These are phyloP conservation scores for Ooceraea biroi DNA, from an alignment of 1,140 invertebrate species.

Conservation along the genomic window DNA sequence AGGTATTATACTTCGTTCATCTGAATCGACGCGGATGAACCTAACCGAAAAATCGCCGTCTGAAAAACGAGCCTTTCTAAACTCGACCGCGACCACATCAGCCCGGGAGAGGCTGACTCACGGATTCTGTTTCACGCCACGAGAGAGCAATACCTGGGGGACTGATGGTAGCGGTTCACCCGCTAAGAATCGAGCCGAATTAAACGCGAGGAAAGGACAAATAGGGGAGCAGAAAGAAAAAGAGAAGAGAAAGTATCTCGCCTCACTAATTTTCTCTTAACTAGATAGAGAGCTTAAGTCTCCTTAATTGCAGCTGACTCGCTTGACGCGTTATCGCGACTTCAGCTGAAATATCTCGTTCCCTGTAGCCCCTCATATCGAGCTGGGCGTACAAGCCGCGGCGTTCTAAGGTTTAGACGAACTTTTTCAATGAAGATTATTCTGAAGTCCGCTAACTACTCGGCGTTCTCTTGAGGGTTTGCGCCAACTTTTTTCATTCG, in stretches of 20 bases:
- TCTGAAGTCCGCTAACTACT: constrained; percentile 83
- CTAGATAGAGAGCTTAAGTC: constrained; percentile 50
- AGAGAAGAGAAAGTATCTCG: constrained; percentile 4
- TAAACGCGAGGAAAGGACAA: constrained; percentile 8
- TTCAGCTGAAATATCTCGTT: constrained; percentile 56
- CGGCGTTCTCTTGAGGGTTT: constrained; percentile 81
- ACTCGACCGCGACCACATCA: constrained; percentile 38
- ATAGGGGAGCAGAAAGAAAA: not conserved
- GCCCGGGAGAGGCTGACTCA: constrained; percentile 3
- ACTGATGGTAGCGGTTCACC: constrained; percentile 46
- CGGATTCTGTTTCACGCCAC: constrained; percentile 55
- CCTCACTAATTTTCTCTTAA: constrained; percentile 47
- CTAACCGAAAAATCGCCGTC: constrained; percentile 78
- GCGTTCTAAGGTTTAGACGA: constrained; percentile 83
- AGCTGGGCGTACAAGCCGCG: constrained; percentile 74
- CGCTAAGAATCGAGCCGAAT: constrained; percentile 25
- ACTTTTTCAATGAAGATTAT: constrained; percentile 86
- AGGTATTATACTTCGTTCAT: constrained; percentile 67
- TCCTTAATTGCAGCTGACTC: constrained; percentile 52
- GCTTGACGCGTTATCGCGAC: constrained; percentile 58
- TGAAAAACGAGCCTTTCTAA: constrained; percentile 69
- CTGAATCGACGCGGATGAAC: constrained; percentile 73
- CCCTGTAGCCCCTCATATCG: constrained; percentile 78
- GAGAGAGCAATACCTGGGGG: constrained; percentile 44
- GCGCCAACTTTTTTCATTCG: constrained; percentile 85